Conservation (phyloP, 92 coral and sea anemone genomes). For the Diadumene lineata region DNA sequence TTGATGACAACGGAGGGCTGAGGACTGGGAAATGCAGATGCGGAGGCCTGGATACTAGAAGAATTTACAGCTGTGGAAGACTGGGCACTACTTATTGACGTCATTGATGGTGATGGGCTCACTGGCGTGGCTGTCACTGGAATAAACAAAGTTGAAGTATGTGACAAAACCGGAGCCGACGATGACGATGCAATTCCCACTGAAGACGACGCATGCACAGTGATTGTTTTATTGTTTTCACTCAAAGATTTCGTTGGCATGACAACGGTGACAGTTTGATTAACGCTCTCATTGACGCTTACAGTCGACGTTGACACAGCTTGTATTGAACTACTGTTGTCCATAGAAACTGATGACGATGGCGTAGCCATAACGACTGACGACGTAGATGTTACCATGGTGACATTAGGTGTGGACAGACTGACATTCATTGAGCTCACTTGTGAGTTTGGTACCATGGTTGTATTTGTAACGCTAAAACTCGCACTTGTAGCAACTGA, state of each 20-base stretch:
- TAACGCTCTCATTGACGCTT: not conserved
- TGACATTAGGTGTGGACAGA: constrained; percentile 1
- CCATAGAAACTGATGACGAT: not conserved
- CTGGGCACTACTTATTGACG: constrained; percentile 12
- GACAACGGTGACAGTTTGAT: constrained; percentile 17
- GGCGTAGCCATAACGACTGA: constrained; percentile 4
- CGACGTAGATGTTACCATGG: constrained; percentile 13
- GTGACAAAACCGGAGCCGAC: constrained; percentile 1
- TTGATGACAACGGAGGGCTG: not conserved
- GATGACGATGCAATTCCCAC: not conserved
- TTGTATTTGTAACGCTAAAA: not conserved
- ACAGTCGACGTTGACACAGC: not conserved
- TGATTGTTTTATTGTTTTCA: not conserved
- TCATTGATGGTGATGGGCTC: constrained; percentile 13
- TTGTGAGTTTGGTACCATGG: not conserved
- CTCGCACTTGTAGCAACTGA: not conserved
- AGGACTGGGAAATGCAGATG: not conserved
- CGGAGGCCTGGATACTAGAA: constrained; percentile 2
- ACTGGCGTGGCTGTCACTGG: constrained; percentile 3
- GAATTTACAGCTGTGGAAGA: not conserved
- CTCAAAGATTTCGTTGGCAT: constrained; percentile 17
- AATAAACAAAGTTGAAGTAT: not conserved
- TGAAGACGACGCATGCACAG: not conserved
- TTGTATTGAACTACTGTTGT: not conserved
- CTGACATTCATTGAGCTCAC: not conserved